These are phyloP conservation scores for Leucozona laternaria DNA, from an alignment of 2,888 invertebrate species.

Conservation along the genomic window DNA sequence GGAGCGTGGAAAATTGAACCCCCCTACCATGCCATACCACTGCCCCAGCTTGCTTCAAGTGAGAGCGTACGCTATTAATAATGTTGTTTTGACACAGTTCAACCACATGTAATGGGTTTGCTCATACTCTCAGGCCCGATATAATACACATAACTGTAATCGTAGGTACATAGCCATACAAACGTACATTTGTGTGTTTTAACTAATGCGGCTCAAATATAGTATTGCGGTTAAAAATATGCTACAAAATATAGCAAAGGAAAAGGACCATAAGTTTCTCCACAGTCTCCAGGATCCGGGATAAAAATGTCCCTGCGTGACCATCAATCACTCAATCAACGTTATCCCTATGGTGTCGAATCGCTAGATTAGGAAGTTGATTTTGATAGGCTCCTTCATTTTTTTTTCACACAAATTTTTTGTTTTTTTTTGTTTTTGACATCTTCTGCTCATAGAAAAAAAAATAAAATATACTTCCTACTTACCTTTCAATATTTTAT, in stretches of 20 bases:
- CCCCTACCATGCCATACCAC: conserved; percentile 48
- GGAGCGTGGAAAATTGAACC: conserved; percentile 73
- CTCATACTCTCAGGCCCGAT: conserved; percentile 21
- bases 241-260: conserved; percentile 14
- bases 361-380: conserved; percentile 76
- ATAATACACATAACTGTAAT: neutral
- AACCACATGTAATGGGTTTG: conserved; percentile 54
- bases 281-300: neutral
- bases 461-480: conserved; percentile 6
- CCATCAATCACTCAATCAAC: conserved; percentile 82
- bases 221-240: conserved; percentile 45
- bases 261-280: conserved; percentile 1
- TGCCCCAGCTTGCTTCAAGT: conserved; percentile 32
- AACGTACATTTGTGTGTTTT: conserved; percentile 13
- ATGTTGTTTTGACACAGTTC: conserved; percentile 74
- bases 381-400: conserved; percentile 71
- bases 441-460: conserved; percentile 17
- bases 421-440: conserved; percentile 54
- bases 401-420: conserved; percentile 36
- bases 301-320: conserved; percentile 70
- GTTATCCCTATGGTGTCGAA: conserved; percentile 56
- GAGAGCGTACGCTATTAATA: conserved; percentile 64
- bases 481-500: conserved; percentile 31
- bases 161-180: neutral
- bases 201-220: conserved; percentile 34